Base-by-base conservation (phyloP, 2,113 vertebrate genomes). In the Pedionomus torquatus region DNA sequence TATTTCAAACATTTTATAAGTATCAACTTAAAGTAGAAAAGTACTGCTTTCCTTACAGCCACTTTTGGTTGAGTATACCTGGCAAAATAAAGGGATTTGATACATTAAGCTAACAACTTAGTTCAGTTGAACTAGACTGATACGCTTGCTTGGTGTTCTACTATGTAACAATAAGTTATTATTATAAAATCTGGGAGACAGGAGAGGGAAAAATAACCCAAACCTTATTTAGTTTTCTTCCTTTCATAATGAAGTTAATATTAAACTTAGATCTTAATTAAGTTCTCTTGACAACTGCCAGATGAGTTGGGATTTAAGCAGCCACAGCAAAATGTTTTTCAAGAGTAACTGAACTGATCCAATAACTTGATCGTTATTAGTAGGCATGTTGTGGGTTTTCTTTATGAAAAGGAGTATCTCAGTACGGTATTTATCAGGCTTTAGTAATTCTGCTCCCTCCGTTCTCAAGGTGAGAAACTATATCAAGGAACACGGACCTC, bases 401-500 rank as follows among this genome's bases (percentile, higher is more conserved):
- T 37, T n/a, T 17, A 4, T 60, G 28, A 35, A 54, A 63, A 77
- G 39, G 15, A 43, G 31, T 83, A 14, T 68, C 58, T 74, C 43
- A 23, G 30, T 58, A 20, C 17, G 26, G 24, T 26, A 24, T 87
- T 87, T 43, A 20, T 37, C 51, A 86, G 37, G 28, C 41, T 43
- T 7, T 12, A 58, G 11, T 87, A 48, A 85, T 84, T 79, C 68
- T 54, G 2, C 33, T 77, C 13, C 21, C 37, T 90, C 55, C 93
- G 15, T 72, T 87, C 25, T 85, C 6, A 66, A 99, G 99, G 99
- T 99, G 87, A 98, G 99, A 76, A 99, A 98, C 97, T 99, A 99
- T 90, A 99, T 99, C 97, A 98, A 99, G 90, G 99, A 99, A 49
- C 99, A 99, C 4, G 97, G 99, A 21, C 98, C 99, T 60, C 98